Percentiles rank a stretch among this genome's conserved stretches.
Evolutionary conservation across 2,888 invertebrate genomes (phyloP).

Genomic region (Candidula unifasciata): DNA sequence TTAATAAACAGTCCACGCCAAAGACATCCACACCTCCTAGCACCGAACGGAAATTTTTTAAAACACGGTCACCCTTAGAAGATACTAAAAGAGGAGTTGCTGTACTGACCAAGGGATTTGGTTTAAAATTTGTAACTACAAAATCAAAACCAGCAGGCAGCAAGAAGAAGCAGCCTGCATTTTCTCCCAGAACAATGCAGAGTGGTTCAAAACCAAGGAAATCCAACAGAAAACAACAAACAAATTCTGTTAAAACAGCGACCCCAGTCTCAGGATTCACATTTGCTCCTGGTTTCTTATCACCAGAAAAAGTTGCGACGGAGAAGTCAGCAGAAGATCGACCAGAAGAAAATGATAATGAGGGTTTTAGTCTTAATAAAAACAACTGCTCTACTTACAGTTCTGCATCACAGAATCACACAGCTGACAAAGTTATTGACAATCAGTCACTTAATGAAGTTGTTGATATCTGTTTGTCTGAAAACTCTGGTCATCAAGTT

Average conservation of each 20-base stretch:
- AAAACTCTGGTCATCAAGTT: not conserved
- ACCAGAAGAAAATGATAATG: not conserved
- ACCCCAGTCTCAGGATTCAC: constrained; percentile 5
- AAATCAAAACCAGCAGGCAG: not conserved
- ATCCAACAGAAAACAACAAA: not conserved
- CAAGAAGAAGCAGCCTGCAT: constrained; percentile 13
- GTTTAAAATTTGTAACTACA: constrained; percentile 64
- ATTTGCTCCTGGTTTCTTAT: constrained; percentile 38
- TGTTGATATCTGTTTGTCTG: not conserved
- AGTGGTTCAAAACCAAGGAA: not conserved
- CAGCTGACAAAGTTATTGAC: not conserved
- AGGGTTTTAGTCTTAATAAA: constrained; percentile 15
- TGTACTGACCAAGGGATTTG: constrained; percentile 65
- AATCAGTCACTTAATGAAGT: not conserved
- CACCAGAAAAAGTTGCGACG: constrained; percentile 6
- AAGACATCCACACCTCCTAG: not conserved
- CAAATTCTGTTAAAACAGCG: not conserved
- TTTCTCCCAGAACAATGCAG: not conserved
- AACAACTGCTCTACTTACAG: constrained; percentile 33
- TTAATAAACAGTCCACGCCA: not conserved
- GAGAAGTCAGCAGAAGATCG: not conserved
- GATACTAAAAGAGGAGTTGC: constrained; percentile 58
- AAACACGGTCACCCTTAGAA: constrained; percentile 62
- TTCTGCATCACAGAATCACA: not conserved
- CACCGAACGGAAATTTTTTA: constrained; percentile 64